Evolutionary conservation across 2,888 invertebrate species (phyloP), one percentile per base, ranked within the genome.

Genomic region (Slavum lentiscoides): DNA sequence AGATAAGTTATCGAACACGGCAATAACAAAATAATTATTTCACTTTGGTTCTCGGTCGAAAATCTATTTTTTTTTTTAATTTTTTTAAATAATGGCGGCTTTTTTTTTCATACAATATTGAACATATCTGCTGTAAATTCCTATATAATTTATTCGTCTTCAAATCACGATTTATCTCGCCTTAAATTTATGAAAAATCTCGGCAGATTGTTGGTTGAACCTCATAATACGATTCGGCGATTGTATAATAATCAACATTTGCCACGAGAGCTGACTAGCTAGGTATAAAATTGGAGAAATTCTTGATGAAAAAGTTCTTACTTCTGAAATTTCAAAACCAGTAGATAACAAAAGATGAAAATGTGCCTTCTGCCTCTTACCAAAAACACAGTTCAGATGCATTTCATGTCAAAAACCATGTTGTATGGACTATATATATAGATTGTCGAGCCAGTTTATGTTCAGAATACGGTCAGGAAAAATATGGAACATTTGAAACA

Each of bases 401-500:
- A 55, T 55, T 15, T 15, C 3, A 55, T 55, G 19, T 58, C 58
- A 58, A 58, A 58, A 58, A 58, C 58, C 58, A 58, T 58, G n/a
- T 58, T 58, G 58, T 58, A 58, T 58, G 58, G 17, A n/a, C n/a
- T 58, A 58, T 58, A n/a, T 58, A n/a, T 58, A 19, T 19, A n/a
- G n/a, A n/a, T n/a, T n/a, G n/a, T 58, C n/a, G n/a, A n/a, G n/a
- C n/a, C n/a, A n/a, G n/a, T n/a, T n/a, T n/a, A n/a, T n/a, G n/a
- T n/a, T n/a, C 58, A 58, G 58, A 58, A 58, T 58, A n/a, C n/a
- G 58, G n/a, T n/a, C 58, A 58, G 58, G 19, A 58, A 58, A 58
- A 58, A 58, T 58, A 58, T n/a, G n/a, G 19, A 19, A 58, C n/a
- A 58, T 58, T 58, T 58, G 58, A 58, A 58, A 58, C 58, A 5